Percentiles rank a stretch among this genome's conserved stretches.
Evolutionary conservation across 2,888 invertebrate genomes (phyloP).

Genomic region (Gymnosoma rotundatum): DNA sequence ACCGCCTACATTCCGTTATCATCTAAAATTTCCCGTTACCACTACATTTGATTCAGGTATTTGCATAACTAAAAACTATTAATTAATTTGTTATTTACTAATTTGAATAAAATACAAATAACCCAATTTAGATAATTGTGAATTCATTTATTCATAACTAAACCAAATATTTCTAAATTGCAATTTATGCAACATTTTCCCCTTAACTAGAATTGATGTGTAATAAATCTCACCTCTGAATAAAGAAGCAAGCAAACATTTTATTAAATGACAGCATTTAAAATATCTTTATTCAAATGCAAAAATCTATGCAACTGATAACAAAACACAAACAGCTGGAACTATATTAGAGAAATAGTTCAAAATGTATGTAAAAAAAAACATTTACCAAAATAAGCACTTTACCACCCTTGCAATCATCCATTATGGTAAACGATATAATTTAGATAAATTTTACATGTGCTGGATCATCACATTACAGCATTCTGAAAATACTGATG

Average conservation of each 20-base stretch:
- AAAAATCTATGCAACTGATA: constrained; percentile 59
- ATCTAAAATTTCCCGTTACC: no score
- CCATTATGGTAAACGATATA: constrained; percentile 66
- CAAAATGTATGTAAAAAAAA: constrained; percentile 6
- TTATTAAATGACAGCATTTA: constrained; percentile 44
- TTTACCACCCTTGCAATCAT: constrained; percentile 66
- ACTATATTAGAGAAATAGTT: constrained; percentile 26
- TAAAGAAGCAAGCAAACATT: no score
- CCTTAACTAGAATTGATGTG: background rate
- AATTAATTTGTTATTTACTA: no score
- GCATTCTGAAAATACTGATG: constrained; percentile 32
- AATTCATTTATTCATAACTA: background rate
- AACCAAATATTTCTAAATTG: background rate
- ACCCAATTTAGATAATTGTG: no score
- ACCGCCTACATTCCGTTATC: no score
- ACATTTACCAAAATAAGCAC: constrained; percentile 47
- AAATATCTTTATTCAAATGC: constrained; percentile 33
- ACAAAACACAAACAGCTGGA: constrained; percentile 41
- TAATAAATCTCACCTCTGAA: constrained; percentile 15
- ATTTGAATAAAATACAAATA: no score
- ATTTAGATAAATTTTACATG: constrained; percentile 68
- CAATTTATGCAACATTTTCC: no score
- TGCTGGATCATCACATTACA: constrained; percentile 63
- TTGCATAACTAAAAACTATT: no score
- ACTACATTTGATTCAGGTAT: no score